Evolutionary conservation across 2,888 invertebrate species (phyloP).

Genomic region (Cephus rjabovi): DNA sequence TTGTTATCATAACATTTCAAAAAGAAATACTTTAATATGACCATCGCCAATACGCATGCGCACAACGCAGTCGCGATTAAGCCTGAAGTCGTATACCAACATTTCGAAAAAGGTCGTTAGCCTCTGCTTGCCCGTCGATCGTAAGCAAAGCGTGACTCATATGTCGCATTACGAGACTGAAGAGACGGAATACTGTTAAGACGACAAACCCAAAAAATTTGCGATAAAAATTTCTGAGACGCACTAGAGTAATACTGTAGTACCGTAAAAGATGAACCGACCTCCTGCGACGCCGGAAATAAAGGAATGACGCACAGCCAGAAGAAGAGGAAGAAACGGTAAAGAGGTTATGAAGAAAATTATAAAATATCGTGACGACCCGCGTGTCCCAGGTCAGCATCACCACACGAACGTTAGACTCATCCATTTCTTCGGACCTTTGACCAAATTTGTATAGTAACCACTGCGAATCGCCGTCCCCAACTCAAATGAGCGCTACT

Average conservation of each 20-base stretch:
- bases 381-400: background rate
- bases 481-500: background rate
- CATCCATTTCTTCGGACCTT: background rate
- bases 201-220: background rate
- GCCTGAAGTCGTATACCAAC: background rate
- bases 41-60: background rate
- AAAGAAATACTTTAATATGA: background rate
- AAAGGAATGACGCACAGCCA: background rate
- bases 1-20: background rate
- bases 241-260: background rate
- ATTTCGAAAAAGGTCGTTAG: slow-evolving; percentile 9
- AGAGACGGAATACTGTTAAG: background rate
- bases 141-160: slow-evolving; percentile 5
- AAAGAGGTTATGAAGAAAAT: background rate
- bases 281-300: background rate
- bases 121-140: background rate
- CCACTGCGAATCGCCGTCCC: background rate
- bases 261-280: background rate
- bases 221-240: background rate
- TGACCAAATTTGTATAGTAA: background rate
- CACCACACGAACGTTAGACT: background rate
- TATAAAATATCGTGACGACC: background rate
- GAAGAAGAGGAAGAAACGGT: background rate
- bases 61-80: background rate
- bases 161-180: background rate